Evolutionary conservation across 2,888 invertebrate genomes (phyloP).

Genomic region (Nymphalis c-album): DNA sequence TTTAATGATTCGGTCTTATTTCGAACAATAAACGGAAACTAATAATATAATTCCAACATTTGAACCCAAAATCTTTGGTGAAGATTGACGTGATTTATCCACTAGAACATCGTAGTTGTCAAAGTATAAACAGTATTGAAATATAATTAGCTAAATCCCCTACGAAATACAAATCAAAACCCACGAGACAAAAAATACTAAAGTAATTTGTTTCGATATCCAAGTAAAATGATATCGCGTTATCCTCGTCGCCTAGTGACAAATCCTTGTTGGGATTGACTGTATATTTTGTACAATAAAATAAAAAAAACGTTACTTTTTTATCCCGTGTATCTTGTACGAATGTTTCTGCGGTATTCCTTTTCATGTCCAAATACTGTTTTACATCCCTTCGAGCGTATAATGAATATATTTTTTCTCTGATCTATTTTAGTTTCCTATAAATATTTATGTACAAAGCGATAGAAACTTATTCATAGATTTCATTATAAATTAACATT

Average conservation of each 20-base stretch:
- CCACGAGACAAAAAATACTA: background rate
- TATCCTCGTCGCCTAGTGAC: slow-evolving; percentile 26
- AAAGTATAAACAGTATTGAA: no score
- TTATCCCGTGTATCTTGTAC: slow-evolving; percentile 12
- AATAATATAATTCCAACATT: no score
- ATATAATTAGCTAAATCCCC: background rate
- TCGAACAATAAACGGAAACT: no score
- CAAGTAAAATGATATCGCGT: slow-evolving; percentile 6
- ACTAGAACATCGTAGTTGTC: no score
- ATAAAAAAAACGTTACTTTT: slow-evolving; percentile 16
- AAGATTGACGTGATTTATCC: no score
- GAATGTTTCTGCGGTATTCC: slow-evolving; percentile 31
- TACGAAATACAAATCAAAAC: background rate
- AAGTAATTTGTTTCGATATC: slow-evolving; percentile 16
- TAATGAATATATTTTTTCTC: slow-evolving; percentile 28
- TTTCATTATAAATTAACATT: no score
- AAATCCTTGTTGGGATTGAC: slow-evolving; percentile 25
- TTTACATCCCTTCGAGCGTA: slow-evolving; percentile 24
- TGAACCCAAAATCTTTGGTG: no score
- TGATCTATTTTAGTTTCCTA: no score
- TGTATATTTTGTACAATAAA: slow-evolving; percentile 21
- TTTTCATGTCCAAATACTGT: slow-evolving; percentile 27
- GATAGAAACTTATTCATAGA: no score
- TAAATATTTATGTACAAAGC: no score
- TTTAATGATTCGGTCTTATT: no score